phyloP scores from a whole-genome alignment of 2,113 vertebrate species.

The Ptilonorhynchus violaceus region DNA sequence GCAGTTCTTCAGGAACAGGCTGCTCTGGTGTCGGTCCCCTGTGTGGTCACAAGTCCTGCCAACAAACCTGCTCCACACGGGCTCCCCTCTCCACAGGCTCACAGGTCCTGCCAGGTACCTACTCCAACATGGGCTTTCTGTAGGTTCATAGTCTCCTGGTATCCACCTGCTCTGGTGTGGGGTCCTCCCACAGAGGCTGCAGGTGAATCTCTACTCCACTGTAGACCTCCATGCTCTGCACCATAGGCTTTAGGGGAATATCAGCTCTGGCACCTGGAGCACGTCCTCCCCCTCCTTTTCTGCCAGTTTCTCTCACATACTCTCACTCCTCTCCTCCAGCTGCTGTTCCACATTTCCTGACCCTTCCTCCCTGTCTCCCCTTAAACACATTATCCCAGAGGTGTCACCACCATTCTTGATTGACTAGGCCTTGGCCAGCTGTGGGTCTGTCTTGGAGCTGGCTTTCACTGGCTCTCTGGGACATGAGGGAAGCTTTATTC shows the following conservation, averaged over 20 bases:
- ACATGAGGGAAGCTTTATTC: not conserved
- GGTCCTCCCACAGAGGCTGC: not conserved
- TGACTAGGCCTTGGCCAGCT: not conserved
- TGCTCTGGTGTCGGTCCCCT: not conserved
- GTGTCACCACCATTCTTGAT: not conserved
- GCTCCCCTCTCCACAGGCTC: not conserved
- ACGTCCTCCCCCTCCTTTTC: not conserved
- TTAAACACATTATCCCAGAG: not conserved
- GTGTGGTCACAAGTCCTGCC: not conserved
- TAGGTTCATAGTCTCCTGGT: rapidly evolving
- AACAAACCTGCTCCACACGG: not conserved
- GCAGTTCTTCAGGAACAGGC: not conserved
- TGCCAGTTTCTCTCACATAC: not conserved
- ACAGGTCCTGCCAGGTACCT: not conserved
- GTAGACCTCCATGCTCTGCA: too few species aligned
- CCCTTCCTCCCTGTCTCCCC: not conserved
- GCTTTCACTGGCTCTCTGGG: not conserved
- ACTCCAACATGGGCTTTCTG: not conserved
- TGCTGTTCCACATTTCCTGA: not conserved
- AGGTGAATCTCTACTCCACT: not conserved
- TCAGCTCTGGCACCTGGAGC: not conserved
- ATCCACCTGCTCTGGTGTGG: rapidly evolving
- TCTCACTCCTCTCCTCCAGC: not conserved
- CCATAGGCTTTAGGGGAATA: not conserved
- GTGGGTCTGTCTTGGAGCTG: not conserved